Evolutionary conservation across 2,888 invertebrate genomes (phyloP).

Genomic region (Amblyjoppa proteus): DNA sequence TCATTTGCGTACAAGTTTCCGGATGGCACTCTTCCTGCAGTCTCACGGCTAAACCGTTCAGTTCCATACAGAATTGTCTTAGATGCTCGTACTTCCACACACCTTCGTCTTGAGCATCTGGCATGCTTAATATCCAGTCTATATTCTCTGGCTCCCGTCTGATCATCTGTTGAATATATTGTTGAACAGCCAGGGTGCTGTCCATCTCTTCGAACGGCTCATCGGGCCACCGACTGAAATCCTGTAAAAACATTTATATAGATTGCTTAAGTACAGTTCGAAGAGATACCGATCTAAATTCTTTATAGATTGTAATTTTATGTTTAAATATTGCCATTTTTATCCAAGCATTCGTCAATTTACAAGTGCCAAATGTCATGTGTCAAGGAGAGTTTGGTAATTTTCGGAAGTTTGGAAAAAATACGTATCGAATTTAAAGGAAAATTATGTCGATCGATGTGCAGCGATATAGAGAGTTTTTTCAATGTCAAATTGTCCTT

Average conservation of each 20-base stretch:
- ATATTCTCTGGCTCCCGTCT: slow-evolving; percentile 96
- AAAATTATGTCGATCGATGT: slow-evolving; percentile 34
- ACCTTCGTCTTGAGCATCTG: slow-evolving; percentile 98
- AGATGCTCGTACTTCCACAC: slow-evolving; percentile 99
- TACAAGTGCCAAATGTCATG: slow-evolving; percentile 61
- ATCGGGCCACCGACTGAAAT: slow-evolving; percentile 99
- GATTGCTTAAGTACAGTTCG: neutral
- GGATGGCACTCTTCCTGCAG: slow-evolving; percentile 98
- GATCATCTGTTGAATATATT: slow-evolving; percentile 99
- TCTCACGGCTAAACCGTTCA: slow-evolving; percentile 98
- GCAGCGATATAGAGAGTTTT: neutral
- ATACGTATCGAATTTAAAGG: slow-evolving; percentile 3
- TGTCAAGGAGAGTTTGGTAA: slow-evolving; percentile 12
- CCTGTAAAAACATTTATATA: slow-evolving; percentile 86
- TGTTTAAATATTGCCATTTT: slow-evolving; percentile 44
- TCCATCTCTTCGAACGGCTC: slow-evolving; percentile 99
- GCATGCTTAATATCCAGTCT: slow-evolving; percentile 97
- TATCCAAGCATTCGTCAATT: slow-evolving; percentile 67
- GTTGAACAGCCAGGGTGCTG: slow-evolving; percentile 98
- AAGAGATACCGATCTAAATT: slow-evolving; percentile 11
- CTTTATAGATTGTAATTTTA: slow-evolving; percentile 51
- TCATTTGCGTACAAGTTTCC: slow-evolving; percentile 99
- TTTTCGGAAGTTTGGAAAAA: neutral
- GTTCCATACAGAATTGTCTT: slow-evolving; percentile 99
- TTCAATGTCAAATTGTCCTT: slow-evolving; percentile 19